Conservation (phyloP, 2,113 vertebrate species). For the Leptobrachium leishanense region DNA sequence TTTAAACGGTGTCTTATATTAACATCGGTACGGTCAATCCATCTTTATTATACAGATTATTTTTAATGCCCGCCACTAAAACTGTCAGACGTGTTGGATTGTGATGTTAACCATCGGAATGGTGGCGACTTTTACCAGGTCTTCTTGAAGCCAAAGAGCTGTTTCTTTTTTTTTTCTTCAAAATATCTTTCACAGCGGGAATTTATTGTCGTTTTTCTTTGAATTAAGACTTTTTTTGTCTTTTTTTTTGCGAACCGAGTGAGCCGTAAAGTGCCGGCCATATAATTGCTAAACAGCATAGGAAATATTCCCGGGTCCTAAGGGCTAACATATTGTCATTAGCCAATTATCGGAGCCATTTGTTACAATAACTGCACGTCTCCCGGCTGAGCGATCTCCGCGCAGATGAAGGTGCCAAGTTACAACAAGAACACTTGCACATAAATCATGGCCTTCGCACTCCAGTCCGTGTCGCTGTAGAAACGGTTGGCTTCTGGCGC, state of each 20-base stretch:
- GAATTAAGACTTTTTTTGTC: not conserved
- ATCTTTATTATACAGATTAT: constrained; percentile 19
- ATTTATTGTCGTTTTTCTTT: not conserved
- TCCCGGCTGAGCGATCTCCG: not conserved
- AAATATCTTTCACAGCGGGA: not conserved
- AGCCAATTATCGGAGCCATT: not conserved
- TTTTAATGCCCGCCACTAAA: constrained; percentile 11
- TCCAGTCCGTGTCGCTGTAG: not conserved
- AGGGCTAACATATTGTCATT: not conserved
- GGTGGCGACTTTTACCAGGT: not conserved
- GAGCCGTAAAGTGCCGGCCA: not conserved
- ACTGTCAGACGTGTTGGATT: constrained; percentile 3
- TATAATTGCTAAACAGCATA: not conserved
- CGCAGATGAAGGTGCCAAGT: not conserved
- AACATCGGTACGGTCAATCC: not conserved
- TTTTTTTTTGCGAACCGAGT: not conserved
- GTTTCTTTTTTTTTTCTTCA: not conserved
- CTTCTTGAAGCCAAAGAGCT: not conserved
- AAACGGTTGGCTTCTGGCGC: too few species aligned
- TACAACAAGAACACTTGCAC: not conserved
- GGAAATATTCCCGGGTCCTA: not conserved
- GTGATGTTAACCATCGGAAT: not conserved
- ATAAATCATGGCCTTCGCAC: not conserved
- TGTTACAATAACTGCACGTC: not conserved
- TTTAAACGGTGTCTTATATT: constrained; percentile 2